Evolutionary conservation across 2,113 vertebrate genomes (phyloP).

Genomic region (Apeltes quadracus): DNA sequence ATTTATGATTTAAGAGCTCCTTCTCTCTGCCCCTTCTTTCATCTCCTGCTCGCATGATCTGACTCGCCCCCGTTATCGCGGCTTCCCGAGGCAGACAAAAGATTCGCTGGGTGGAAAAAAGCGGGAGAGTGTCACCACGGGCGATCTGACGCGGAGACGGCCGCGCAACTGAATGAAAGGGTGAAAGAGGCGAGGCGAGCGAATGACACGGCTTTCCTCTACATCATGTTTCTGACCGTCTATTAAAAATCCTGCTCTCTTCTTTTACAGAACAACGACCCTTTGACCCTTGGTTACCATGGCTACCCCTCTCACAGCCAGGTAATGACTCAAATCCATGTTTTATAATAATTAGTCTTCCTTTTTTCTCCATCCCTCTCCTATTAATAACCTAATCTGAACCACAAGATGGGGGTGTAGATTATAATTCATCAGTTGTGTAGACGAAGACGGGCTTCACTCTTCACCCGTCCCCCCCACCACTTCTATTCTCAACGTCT

Average conservation of each 20-base stretch:
- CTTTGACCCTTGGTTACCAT: conserved; percentile 79
- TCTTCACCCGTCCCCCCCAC: conserved; percentile 39
- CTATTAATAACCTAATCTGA: conserved; percentile 30
- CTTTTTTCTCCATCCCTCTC: not conserved
- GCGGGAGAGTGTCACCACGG: conserved; percentile 49
- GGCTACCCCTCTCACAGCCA: conserved; percentile 79
- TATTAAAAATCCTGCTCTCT: conserved; percentile 44
- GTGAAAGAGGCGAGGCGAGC: not conserved
- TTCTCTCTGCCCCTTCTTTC: conserved; percentile 54
- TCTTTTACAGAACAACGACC: conserved; percentile 81
- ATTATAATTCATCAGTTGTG: conserved; percentile 61
- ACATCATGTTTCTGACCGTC: conserved; percentile 4
- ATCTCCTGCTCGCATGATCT: conserved; percentile 52
- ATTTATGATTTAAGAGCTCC: conserved; percentile 71
- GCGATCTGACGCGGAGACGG: conserved; percentile 72
- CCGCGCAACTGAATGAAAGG: conserved; percentile 22
- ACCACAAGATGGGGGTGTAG: conserved; percentile 72
- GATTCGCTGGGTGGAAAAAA: conserved; percentile 67
- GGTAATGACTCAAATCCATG: conserved; percentile 68
- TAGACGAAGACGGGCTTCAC: conserved; percentile 49
- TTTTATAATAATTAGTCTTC: conserved; percentile 17
- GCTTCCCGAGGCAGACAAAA: conserved; percentile 73
- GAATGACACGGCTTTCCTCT: not conserved
- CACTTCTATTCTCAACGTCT: conserved; percentile 10
- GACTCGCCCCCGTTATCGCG: conserved; percentile 54